Percentiles rank a stretch among this genome's conserved stretches.
phyloP scores from a whole-genome alignment of 2,113 vertebrate species.

The Paradisaea rubra region DNA sequence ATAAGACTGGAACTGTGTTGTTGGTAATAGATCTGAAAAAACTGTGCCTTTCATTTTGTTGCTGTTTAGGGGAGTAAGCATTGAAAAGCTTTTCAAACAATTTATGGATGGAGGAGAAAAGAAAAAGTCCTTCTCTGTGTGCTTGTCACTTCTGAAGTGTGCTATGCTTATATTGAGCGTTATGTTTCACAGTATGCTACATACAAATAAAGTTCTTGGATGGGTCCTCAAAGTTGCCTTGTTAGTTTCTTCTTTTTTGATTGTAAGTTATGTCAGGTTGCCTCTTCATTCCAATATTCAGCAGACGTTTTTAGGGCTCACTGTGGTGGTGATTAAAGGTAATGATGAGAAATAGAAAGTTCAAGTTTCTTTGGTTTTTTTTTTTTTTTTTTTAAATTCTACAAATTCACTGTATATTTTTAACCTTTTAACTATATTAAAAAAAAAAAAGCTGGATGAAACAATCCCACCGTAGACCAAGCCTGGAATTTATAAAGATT shows the following conservation, averaged over 20 bases:
- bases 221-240: not conserved
- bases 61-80: not conserved
- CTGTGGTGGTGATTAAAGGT: not conserved
- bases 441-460: not conserved
- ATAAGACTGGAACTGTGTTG: not conserved
- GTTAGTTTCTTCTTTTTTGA: not conserved
- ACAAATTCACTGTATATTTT: not conserved
- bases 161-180: not conserved
- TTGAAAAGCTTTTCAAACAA: not conserved
- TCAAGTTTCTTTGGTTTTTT: not conserved
- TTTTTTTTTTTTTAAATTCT: not conserved
- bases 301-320: not conserved
- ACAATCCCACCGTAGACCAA: not conserved
- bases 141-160: not conserved
- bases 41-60: not conserved
- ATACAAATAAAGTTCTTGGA: not conserved
- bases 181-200: not conserved
- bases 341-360: not conserved
- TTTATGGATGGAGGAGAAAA: not conserved
- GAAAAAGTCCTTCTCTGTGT: not conserved
- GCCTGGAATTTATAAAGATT: not conserved
- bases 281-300: not conserved
- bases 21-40: not conserved
- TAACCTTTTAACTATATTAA: not conserved
- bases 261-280: not conserved